Evolutionary conservation across 2,888 invertebrate genomes (phyloP).

Genomic region (Ectemnius continuus): DNA sequence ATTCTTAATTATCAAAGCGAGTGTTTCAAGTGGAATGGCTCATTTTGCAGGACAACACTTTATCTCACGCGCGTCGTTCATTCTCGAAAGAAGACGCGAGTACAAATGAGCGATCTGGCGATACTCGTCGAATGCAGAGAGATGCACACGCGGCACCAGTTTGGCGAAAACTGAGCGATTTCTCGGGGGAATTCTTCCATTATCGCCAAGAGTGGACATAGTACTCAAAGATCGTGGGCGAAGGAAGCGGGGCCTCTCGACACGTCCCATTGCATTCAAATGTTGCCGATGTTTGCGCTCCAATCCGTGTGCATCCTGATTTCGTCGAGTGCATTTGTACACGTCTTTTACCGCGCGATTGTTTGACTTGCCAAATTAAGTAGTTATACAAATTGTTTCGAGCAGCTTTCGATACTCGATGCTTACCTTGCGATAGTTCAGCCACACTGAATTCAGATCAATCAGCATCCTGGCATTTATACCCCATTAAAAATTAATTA

Average conservation of each 20-base stretch:
- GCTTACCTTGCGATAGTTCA: slow-evolving; percentile 38
- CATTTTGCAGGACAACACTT: neutral
- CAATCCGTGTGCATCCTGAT: slow-evolving; percentile 12
- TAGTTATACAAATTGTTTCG: neutral
- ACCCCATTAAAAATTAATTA: slow-evolving; percentile 57
- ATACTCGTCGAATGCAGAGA: too few relatives aligned
- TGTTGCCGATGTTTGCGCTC: slow-evolving; percentile 48
- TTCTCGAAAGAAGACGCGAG: too few relatives aligned
- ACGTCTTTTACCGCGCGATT: neutral
- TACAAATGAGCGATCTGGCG: too few relatives aligned
- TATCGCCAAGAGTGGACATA: slow-evolving; percentile 53
- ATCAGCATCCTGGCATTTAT: slow-evolving; percentile 60
- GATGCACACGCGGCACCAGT: slow-evolving; percentile 35
- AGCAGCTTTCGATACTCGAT: neutral
- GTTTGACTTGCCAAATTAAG: too few relatives aligned
- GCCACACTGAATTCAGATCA: slow-evolving; percentile 32
- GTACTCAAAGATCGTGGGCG: slow-evolving; percentile 55
- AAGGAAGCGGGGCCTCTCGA: slow-evolving; percentile 38
- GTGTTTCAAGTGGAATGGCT: neutral
- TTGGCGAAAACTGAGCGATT: slow-evolving; percentile 53
- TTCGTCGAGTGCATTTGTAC: neutral
- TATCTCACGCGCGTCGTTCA: too few relatives aligned
- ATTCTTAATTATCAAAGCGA: neutral
- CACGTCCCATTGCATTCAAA: slow-evolving; percentile 52
- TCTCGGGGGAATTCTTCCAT: slow-evolving; percentile 59